These are phyloP conservation scores for Keiferia lycopersicella DNA, from an alignment of 2,888 invertebrate species.

Conservation along the genomic window DNA sequence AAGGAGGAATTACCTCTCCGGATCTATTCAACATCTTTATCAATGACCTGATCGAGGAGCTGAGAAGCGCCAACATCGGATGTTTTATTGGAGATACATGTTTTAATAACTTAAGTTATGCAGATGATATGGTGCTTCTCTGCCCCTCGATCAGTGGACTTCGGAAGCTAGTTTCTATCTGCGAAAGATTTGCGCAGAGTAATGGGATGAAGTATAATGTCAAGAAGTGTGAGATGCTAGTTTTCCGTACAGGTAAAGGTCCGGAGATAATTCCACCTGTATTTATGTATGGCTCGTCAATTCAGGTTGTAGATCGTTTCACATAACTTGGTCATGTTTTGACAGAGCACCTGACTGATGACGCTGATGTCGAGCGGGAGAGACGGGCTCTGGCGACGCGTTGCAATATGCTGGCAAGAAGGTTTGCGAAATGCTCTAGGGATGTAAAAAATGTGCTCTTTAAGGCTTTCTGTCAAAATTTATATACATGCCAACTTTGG, in stretches of 20 bases:
- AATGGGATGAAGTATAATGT: slow-evolving; percentile 24
- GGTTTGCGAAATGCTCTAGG: slow-evolving; percentile 26
- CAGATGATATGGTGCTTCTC: background rate
- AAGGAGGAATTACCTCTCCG: slow-evolving; percentile 28
- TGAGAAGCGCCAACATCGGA: slow-evolving; percentile 11
- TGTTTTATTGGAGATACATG: slow-evolving; percentile 6
- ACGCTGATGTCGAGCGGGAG: slow-evolving; percentile 27
- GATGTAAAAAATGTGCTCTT: slow-evolving; percentile 21
- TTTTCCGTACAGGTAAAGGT: slow-evolving; percentile 24
- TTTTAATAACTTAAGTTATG: slow-evolving; percentile 15
- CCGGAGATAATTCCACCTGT: slow-evolving; percentile 19
- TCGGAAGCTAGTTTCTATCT: background rate
- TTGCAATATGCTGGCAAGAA: slow-evolving; percentile 29
- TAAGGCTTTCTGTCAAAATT: slow-evolving; percentile 14
- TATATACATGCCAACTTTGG: slow-evolving; percentile 26
- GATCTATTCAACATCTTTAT: slow-evolving; percentile 23
- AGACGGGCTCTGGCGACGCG: slow-evolving; percentile 27
- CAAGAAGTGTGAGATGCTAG: slow-evolving; percentile 20
- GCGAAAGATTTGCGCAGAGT: background rate
- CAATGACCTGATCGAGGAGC: slow-evolving; percentile 20
- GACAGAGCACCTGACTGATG: slow-evolving; percentile 20
- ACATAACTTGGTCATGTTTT: slow-evolving; percentile 27
- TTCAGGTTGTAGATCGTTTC: slow-evolving; percentile 19
- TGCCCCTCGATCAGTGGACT: background rate
- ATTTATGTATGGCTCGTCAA: slow-evolving; percentile 7